These are phyloP conservation scores for Crotalus viridis DNA, from an alignment of 2,113 vertebrate species.

Conservation along the genomic window DNA sequence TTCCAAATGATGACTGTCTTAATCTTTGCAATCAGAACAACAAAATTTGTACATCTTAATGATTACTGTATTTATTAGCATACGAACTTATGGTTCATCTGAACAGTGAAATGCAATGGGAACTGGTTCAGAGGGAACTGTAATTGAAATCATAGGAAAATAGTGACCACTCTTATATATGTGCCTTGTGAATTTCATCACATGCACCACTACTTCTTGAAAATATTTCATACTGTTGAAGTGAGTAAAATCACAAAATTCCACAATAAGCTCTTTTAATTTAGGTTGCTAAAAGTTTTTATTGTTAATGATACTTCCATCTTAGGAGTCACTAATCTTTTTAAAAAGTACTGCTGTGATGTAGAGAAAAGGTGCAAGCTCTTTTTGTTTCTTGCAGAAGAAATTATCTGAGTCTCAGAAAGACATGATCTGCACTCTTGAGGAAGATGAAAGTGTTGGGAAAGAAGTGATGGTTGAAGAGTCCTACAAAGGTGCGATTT, in stretches of 20 bases:
- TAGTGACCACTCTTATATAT: not conserved
- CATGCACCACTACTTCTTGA: not conserved
- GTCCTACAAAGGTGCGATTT: slow-evolving; percentile 46
- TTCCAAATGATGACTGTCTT: not conserved
- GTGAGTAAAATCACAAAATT: not conserved
- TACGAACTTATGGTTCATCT: not conserved
- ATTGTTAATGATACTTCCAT: not conserved
- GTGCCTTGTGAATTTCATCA: not conserved
- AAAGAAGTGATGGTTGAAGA: slow-evolving; percentile 39
- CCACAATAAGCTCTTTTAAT: not conserved
- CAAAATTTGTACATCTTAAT: not conserved
- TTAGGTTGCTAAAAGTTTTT: not conserved
- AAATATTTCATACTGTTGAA: not conserved
- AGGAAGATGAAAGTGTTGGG: slow-evolving; percentile 67
- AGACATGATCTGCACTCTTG: slow-evolving; percentile 68
- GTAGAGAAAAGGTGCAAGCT: not conserved
- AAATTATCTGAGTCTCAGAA: slow-evolving; percentile 71
- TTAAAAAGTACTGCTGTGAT: not conserved
- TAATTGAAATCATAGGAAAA: not conserved
- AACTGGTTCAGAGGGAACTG: not conserved
- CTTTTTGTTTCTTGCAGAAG: slow-evolving; percentile 56
- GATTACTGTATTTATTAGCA: not conserved
- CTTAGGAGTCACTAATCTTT: not conserved
- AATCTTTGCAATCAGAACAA: not conserved
- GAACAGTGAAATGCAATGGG: not conserved